Base-by-base conservation (phyloP, 2,888 invertebrate species). In the Polyploca ridens region DNA sequence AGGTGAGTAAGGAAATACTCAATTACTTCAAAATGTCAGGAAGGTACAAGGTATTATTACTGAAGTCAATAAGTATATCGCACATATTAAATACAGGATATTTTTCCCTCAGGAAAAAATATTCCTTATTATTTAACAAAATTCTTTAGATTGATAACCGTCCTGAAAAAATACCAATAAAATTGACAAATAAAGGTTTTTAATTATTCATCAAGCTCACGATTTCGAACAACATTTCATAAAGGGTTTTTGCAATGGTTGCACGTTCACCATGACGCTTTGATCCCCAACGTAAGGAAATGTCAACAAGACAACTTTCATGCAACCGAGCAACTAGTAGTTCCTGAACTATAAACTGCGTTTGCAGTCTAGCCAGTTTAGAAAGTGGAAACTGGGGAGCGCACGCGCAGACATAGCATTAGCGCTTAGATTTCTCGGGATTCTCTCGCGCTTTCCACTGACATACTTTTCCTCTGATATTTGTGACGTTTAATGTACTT, bases 361-460 rank as follows among this genome's bases (percentile, higher is more conserved):
- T 67, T 76, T 75, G 74, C 79, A 72, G 83, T 81, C 81, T 83
- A 84, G 89, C 89, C 83, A 84, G 90, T 92, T 93, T 93, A 94
- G 94, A 94, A 94, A 94, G 94, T 92, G 91, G 92, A 91, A 88
- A 88, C 86, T 82, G 87, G 83, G 88, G 87, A 81, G 85, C 85
- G 85, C 79, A 81, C 75, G 84, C 82, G 78, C 77, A 82, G 82
- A 79, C 86, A 79, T 76, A 75, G 86, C 87, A 85, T 89, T 89
- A 86, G 88, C 88, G 87, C 84, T 85, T 84, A 86, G 89, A 93
- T 93, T 93, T 94, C 93, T 89, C 90, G 90, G 91, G 93, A 94
- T 86, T 92, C 90, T 92, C 92, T 90, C 89, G 92, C 91, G 90
- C 92, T 94, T 93, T 94, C 92, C 93, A 92, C 88, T 92, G 91